Conservation (phyloP, 2,113 vertebrate species). For the Ancistrus triradiatus region DNA sequence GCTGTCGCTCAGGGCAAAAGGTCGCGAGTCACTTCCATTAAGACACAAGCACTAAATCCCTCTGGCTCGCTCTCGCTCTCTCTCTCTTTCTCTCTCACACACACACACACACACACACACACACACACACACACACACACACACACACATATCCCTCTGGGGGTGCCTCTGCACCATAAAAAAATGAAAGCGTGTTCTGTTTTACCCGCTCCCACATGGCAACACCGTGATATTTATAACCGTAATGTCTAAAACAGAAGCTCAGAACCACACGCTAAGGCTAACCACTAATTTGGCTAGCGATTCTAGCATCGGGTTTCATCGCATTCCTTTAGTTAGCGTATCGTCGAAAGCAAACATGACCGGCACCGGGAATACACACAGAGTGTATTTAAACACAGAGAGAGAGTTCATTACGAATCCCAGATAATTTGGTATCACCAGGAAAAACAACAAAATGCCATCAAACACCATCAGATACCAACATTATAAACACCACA, state of each 20-base stretch:
- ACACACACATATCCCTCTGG: not conserved
- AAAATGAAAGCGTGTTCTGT: slow-evolving; percentile 11
- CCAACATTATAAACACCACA: no score
- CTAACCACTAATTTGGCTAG: not conserved
- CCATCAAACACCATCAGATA: no score
- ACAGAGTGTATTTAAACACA: no score
- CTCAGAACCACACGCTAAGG: slow-evolving; percentile 2
- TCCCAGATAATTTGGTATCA: no score
- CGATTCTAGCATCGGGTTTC: not conserved
- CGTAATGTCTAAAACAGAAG: slow-evolving; percentile 66
- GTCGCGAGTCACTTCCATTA: slow-evolving; percentile 69
- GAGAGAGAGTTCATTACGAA: no score
- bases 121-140: slow-evolving; percentile 13
- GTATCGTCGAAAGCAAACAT: not conserved
- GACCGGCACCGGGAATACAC: no score
- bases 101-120: slow-evolving; percentile 57
- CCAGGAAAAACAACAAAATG: no score
- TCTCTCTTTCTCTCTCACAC: no score
- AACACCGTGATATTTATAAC: slow-evolving; percentile 59
- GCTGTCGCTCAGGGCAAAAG: slow-evolving; percentile 52
- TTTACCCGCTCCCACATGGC: not conserved
- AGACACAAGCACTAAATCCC: slow-evolving; percentile 62
- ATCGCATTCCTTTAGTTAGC: not conserved
- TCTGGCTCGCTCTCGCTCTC: no score
- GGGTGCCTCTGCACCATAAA: not conserved